Base-by-base conservation (phyloP, 2,888 invertebrate genomes). In the Drosophila nr. perissopoda region DNA sequence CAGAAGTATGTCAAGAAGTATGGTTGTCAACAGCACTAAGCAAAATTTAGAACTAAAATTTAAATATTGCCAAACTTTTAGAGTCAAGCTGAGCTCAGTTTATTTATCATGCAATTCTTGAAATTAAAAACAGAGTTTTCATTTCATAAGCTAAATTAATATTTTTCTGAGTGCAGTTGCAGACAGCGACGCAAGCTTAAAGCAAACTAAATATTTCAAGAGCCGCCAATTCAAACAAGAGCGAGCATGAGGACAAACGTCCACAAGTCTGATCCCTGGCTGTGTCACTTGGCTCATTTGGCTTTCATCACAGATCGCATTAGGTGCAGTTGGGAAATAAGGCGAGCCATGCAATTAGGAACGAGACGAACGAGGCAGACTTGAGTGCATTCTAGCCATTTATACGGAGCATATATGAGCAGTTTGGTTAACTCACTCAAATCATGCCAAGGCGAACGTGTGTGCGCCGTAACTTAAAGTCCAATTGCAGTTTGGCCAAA, bases 161-260 rank as follows among this genome's bases (percentile, higher is more conserved):
- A 16, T 45, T 45, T 45, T 25, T 45, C 4, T 25, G 16, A 25
- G 45, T 45, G 45, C 45, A 45, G 21, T 45, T 45, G 21, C 7
- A 13, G 45, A 45, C 63, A 69, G 56, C 29, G 61, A 31, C 54
- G 61, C 21, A 58, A 66, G 29, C 76, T 87, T 84, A 84, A 86
- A 87, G 78, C 70, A 65, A 60, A 16, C 76, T 82, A 83, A 87
- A 89, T 83, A 86, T 87, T 87, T 88, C 71, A 86, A 75, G 72
- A 76, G 78, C 72, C 76, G 69, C 73, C 71, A 58, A 54, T 18
- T 57, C 72, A 51, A 64, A 65, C 52, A 49, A 61, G 59, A 66
- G 53, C 63, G 51, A 38, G 51, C 51, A 21, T 1, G 18, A 25
- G 53, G n/a, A 40, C 36, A 38, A 33, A 13, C 13, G 29, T 33